phyloP scores from a whole-genome alignment of 2,888 invertebrate genomes.

The Yponomeuta evonymella region DNA sequence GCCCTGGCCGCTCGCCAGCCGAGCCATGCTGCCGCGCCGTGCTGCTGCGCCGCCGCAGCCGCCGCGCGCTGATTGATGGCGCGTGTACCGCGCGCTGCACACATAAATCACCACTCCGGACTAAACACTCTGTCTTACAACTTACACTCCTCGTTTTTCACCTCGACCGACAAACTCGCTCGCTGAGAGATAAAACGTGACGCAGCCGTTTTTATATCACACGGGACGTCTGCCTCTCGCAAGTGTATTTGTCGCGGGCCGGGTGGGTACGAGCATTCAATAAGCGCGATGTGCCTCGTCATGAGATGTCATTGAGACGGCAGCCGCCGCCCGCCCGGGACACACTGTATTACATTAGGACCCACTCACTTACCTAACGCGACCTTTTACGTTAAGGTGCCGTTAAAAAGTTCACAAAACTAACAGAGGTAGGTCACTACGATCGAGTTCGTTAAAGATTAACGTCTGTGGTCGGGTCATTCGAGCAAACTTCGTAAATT shows the following conservation, averaged over 20 bases:
- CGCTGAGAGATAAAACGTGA: background rate
- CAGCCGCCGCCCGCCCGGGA: background rate
- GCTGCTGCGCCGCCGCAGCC: background rate
- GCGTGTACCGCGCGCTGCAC: background rate
- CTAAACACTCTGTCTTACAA: slow-evolving; percentile 1
- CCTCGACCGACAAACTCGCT: background rate
- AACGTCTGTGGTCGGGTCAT: background rate
- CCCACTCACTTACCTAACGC: background rate
- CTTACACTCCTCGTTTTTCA: background rate
- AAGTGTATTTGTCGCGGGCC: background rate
- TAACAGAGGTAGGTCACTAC: background rate
- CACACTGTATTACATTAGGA: background rate
- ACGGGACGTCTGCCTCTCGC: background rate
- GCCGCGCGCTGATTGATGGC: background rate
- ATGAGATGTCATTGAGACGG: background rate
- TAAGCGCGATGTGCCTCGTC: slow-evolving; percentile 2
- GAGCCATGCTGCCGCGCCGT: background rate
- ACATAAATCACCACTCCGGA: slow-evolving; percentile 1
- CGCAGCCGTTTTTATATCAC: slow-evolving; percentile 1
- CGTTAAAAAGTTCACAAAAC: background rate
- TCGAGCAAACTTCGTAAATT: background rate
- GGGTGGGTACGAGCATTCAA: background rate
- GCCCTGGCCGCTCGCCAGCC: background rate
- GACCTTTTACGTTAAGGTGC: background rate
- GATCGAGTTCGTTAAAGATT: background rate